These are phyloP conservation scores for Lutraria lutraria DNA, from an alignment of 2,888 invertebrate genomes.

Conservation along the genomic window DNA sequence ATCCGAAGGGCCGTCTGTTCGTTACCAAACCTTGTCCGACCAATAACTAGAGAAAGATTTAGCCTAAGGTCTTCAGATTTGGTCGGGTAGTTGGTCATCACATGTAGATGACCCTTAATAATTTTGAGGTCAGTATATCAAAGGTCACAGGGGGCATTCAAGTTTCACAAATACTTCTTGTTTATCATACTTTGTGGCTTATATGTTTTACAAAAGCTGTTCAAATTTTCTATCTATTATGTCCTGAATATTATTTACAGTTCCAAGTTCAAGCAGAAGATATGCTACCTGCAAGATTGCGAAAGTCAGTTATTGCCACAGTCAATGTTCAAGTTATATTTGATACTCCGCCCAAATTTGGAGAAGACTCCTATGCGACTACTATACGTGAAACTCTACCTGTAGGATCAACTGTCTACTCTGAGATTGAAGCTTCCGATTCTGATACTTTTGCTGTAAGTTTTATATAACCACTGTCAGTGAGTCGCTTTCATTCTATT, in stretches of 20 bases:
- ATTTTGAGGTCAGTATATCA: too few species aligned
- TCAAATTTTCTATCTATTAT: too few species aligned
- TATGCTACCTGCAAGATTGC: conserved; percentile 75
- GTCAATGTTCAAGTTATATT: conserved; percentile 74
- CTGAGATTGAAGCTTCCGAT: conserved; percentile 52
- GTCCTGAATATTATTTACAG: conserved; percentile 64
- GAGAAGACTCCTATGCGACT: conserved; percentile 68
- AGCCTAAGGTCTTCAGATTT: too few species aligned
- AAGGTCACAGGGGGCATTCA: too few species aligned
- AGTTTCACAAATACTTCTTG: too few species aligned
- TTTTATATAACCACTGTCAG: not conserved
- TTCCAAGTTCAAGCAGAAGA: conserved; percentile 81
- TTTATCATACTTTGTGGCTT: not conserved
- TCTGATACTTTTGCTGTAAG: conserved; percentile 58
- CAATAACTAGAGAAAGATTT: too few species aligned
- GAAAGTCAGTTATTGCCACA: conserved; percentile 53
- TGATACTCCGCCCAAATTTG: conserved; percentile 74
- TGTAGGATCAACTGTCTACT: conserved; percentile 63
- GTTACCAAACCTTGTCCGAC: too few species aligned
- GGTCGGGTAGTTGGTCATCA: too few species aligned
- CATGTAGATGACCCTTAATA: too few species aligned
- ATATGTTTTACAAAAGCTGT: too few species aligned
- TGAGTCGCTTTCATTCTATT: too few species aligned
- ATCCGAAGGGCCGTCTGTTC: too few species aligned
- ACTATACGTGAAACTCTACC: conserved; percentile 74